Evolutionary conservation across 2,113 vertebrate species (phyloP).

Genomic region (Callipepla californica): DNA sequence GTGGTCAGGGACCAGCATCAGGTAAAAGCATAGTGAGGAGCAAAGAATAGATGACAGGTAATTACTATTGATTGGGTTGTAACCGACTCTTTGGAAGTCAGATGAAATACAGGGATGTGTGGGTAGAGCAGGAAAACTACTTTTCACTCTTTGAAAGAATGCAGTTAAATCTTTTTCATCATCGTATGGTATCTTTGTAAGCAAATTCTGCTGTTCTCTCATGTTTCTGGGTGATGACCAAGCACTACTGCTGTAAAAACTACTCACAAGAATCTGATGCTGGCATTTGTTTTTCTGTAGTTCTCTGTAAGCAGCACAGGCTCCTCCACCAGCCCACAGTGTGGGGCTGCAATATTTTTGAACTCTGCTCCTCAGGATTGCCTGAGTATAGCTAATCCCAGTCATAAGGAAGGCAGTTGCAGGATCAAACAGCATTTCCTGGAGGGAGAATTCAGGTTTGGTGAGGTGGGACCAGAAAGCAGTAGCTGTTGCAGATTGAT

Average conservation of each 20-base stretch:
- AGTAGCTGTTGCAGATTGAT: background rate
- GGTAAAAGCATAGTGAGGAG: background rate
- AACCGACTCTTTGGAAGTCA: background rate
- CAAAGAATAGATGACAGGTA: background rate
- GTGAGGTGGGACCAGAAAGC: background rate
- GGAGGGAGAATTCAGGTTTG: background rate
- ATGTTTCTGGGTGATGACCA: background rate
- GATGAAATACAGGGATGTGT: rapidly evolving
- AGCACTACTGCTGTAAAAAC: background rate
- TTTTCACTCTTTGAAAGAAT: background rate
- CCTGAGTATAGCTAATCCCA: background rate
- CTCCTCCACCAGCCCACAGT: background rate
- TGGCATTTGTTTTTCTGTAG: background rate
- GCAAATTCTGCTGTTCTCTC: background rate
- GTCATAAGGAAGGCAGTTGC: background rate
- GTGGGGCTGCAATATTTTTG: background rate
- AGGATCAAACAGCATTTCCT: background rate
- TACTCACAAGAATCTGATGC: background rate
- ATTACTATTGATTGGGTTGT: conserved; percentile 27
- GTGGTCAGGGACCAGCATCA: background rate
- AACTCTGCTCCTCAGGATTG: background rate
- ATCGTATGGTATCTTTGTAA: background rate
- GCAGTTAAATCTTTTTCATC: background rate
- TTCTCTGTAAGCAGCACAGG: background rate
- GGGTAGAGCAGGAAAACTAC: background rate